Base-by-base conservation (phyloP, 64 coral and sea anemone species). In the Hydrozoanthus tunicans region DNA sequence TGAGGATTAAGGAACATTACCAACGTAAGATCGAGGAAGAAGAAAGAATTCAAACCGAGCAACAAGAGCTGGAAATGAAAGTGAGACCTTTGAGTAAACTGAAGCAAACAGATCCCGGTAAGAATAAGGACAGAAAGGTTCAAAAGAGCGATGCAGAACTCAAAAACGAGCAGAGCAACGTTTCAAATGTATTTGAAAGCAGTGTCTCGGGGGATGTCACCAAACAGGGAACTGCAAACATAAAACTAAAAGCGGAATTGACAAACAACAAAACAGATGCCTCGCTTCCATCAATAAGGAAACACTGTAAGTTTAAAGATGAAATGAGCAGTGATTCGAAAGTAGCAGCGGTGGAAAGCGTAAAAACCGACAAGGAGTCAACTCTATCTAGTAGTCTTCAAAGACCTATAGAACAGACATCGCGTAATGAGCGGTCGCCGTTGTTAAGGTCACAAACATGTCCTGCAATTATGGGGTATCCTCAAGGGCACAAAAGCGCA, bases 11-110 rank as follows among this genome's bases (percentile, higher is more conserved):
- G 20, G 73, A 63, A 79, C 73, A 78, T 60, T 90, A 52, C 64
- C 9, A 79, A 64, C 73, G 88, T n/a, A 90, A 79, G 52, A 17
- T 79, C 4, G 88, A 90, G 64, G 58, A 90, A 61, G 88, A 90
- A 79, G 73, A 64, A 59, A 78, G 74, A 64, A 78, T 53, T 13
- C 78, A 79, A 64, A 6, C 58, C 14, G 88, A 90, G 58, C 88
- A 79, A 68, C 8, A 79, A 0, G 74, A 90, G 9, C 3, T 90
- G n/a, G 73, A 90, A 10, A 78, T 63, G 12, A 59, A n/a, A 78
- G 9, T 90, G 58, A 62, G 9, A 86, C 65, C 73, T 78, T 62
- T 52, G 56, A 52, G 9, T 78, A 90, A 5, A 90, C 78, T 60
- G 4, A 64, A 13, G 6, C 14, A 58, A 56, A 8, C 58, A n/a